Conservation (phyloP, 2,888 invertebrate genomes). For the Agriopis aurantiaria region DNA sequence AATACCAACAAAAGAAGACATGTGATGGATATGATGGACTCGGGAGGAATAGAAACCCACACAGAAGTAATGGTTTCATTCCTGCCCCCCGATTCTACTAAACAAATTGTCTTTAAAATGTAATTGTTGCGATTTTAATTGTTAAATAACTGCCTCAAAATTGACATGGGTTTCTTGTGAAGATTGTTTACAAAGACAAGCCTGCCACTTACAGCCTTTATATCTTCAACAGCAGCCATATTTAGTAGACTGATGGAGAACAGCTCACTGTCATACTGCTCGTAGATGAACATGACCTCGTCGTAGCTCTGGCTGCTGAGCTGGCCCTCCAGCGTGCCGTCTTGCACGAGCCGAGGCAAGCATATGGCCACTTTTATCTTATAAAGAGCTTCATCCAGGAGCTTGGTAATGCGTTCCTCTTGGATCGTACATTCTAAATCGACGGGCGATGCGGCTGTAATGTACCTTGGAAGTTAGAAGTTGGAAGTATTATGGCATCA, state of each 20-base stretch:
- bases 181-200: too few relatives aligned
- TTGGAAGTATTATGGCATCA: background rate
- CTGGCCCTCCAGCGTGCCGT: constrained; percentile 62
- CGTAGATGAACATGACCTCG: constrained; percentile 74
- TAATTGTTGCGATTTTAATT: too few relatives aligned
- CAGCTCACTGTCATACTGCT: constrained; percentile 76
- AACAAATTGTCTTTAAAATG: too few relatives aligned
- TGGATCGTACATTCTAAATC: constrained; percentile 63
- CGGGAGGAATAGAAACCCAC: too few relatives aligned
- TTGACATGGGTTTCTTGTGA: too few relatives aligned
- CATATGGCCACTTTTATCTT: constrained; percentile 73
- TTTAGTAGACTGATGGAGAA: constrained; percentile 72
- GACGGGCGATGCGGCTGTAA: constrained; percentile 39
- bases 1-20: background rate
- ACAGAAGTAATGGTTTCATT: too few relatives aligned
- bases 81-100: too few relatives aligned
- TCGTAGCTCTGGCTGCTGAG: constrained; percentile 68
- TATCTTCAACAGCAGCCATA: constrained; percentile 72
- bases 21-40: too few relatives aligned
- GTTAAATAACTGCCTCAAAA: too few relatives aligned
- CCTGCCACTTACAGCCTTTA: constrained; percentile 64
- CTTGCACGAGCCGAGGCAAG: constrained; percentile 69
- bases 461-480: background rate
- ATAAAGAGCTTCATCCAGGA: constrained; percentile 78
- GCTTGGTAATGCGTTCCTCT: constrained; percentile 82